Base-by-base conservation (phyloP, 2,113 vertebrate genomes). In the Candoia aspera region DNA sequence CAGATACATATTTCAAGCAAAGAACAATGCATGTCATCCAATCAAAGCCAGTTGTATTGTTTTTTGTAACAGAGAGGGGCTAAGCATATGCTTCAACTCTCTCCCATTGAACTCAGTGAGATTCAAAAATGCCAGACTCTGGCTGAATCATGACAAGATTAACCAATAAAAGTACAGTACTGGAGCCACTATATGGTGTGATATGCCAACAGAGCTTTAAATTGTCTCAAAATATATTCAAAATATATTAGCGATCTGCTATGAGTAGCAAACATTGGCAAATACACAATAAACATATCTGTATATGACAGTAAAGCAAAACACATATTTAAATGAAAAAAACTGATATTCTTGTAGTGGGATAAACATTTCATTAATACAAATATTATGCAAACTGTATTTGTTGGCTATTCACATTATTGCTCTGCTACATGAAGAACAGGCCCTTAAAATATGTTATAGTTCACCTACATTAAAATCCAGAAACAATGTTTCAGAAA, bases 371-470 rank as follows among this genome's bases (percentile, higher is more conserved):
- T 95, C 95, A 95, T 96, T 96, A 95, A 97, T 97, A 98, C 96
- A 97, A 97, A 97, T 97, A 97, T 92, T 97, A 97, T 96, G 96
- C 96, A 95, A 94, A 97, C 93, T 97, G 95, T 96, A 97, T 96
- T 94, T 95, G 92, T 59, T 94, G 96, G 90, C 96, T 97, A 97
- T 98, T 98, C 97, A 98, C 97, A 97, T 98, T 98, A 98, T 98
- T 98, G 98, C 97, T 98, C 95, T 97, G 95, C 90, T 95, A 92
- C 95, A 97, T 94, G 96, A 94, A 86, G 95, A 97, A 96, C 94
- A 94, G 95, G 93, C 96, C 97, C 95, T 95, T 96, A 96, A 95
- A 91, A 95, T 95, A 97, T 90, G 95, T 87, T 93, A 95, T 95
- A 96, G 96, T 91, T 94, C 95, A 91, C 93, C 94, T 96, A 94